A percentile compares a stretch with the other conserved stretches of the same genome.
Evolutionary conservation across 2,888 invertebrate species (phyloP).

Genomic region (Tenthredo mesomela): DNA sequence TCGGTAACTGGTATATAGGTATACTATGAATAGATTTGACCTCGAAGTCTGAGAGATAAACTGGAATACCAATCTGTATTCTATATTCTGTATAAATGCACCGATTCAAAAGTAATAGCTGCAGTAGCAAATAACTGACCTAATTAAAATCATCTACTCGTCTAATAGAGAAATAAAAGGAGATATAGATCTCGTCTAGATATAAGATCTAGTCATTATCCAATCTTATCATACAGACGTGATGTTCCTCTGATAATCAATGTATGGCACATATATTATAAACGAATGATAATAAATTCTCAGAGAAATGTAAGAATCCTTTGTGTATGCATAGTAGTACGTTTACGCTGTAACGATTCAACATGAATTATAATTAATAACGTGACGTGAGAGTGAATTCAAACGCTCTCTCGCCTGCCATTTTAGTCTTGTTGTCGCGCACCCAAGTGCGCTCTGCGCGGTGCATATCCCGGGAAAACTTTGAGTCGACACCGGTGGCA

Average conservation of each 20-base stretch:
- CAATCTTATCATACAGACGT: neutral
- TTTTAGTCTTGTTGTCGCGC: neutral
- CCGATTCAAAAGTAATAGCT: neutral
- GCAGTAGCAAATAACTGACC: neutral
- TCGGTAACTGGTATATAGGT: neutral
- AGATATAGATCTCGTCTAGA: neutral
- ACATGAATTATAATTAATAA: conserved; percentile 21
- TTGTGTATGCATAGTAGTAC: conserved; percentile 19
- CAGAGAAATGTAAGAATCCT: neutral
- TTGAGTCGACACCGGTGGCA: neutral
- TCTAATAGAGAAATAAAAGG: neutral
- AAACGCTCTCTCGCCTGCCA: conserved; percentile 28
- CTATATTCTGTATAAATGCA: neutral
- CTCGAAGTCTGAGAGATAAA: conserved; percentile 12
- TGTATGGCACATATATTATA: too few relatives aligned
- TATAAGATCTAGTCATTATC: neutral
- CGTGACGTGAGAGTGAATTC: conserved; percentile 27
- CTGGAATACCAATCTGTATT: neutral
- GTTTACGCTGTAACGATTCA: conserved; percentile 3
- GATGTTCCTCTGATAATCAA: neutral
- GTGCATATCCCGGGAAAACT: neutral
- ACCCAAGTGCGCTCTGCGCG: neutral
- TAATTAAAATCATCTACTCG: neutral
- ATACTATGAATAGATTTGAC: conserved; percentile 21
- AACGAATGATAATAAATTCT: neutral